Conservation (phyloP, 2,888 invertebrate genomes). For the Epirrhoe tristata region DNA sequence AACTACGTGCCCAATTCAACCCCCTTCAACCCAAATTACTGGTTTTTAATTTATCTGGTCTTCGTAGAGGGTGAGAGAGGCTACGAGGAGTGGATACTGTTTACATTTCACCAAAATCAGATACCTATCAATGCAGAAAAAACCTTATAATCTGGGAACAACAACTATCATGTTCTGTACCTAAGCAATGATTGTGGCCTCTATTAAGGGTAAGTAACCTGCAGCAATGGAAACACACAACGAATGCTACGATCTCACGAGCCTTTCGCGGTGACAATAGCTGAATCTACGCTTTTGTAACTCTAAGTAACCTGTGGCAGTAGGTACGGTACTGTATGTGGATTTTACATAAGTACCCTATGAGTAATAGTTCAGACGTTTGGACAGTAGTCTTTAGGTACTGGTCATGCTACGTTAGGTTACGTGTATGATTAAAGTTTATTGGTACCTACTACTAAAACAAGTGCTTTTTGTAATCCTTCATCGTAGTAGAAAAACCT, state of each 20-base stretch:
- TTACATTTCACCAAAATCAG: not conserved
- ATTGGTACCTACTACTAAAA: no score
- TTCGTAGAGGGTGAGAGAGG: slow-evolving; percentile 12
- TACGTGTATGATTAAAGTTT: no score
- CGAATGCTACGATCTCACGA: slow-evolving; percentile 34
- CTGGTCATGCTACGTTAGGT: no score
- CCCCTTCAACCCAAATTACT: no score
- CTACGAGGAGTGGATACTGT: slow-evolving; percentile 5
- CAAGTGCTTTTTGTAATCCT: no score
- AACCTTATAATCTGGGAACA: no score
- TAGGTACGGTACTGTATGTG: slow-evolving; percentile 45
- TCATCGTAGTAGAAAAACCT: no score
- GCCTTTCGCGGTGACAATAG: slow-evolving; percentile 44
- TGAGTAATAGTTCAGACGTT: slow-evolving; percentile 2
- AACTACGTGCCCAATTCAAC: no score
- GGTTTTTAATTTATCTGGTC: not conserved
- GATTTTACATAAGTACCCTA: not conserved
- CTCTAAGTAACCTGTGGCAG: slow-evolving; percentile 17
- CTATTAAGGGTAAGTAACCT: no score
- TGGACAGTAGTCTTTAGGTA: not conserved
- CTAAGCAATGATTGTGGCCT: no score
- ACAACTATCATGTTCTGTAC: no score
- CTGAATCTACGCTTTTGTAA: slow-evolving; percentile 13
- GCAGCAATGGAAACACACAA: slow-evolving; percentile 35
- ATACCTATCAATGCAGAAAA: no score